Conservation (phyloP, 2,888 invertebrate genomes). For the Monochamus alternatus region DNA sequence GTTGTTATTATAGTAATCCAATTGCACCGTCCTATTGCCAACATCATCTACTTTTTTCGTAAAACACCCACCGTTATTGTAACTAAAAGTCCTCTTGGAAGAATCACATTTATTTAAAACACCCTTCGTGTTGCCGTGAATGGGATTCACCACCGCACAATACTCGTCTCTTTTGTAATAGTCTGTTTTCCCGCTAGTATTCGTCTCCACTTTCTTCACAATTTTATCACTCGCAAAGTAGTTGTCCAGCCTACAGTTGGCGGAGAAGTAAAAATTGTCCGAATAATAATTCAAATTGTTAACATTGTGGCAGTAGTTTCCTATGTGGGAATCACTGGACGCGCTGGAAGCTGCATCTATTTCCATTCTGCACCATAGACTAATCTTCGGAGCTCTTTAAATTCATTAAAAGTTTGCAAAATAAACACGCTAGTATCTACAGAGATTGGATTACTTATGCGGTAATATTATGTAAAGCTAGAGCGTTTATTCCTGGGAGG, state of each 20-base stretch:
- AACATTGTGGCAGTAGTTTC: slow-evolving; percentile 55
- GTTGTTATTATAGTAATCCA: slow-evolving; percentile 64
- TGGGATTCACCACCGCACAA: slow-evolving; percentile 33
- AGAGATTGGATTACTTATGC: slow-evolving; percentile 50
- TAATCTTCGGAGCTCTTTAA: slow-evolving; percentile 3
- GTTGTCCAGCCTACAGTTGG: slow-evolving; percentile 63
- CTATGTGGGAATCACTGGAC: slow-evolving; percentile 66
- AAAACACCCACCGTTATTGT: slow-evolving; percentile 43
- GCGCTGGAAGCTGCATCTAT: slow-evolving; percentile 62
- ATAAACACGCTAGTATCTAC: slow-evolving; percentile 41
- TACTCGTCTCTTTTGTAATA: slow-evolving; percentile 56
- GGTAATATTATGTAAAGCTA: slow-evolving; percentile 52
- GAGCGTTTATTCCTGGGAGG: slow-evolving; percentile 49
- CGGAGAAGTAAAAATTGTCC: slow-evolving; percentile 63
- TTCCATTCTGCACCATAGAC: slow-evolving; percentile 49
- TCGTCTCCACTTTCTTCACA: slow-evolving; percentile 51
- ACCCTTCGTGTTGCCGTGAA: slow-evolving; percentile 45
- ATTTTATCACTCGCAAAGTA: slow-evolving; percentile 60
- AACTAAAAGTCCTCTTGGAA: slow-evolving; percentile 40
- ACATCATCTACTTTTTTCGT: slow-evolving; percentile 44
- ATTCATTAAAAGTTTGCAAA: slow-evolving; percentile 40
- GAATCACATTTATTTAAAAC: slow-evolving; percentile 45
- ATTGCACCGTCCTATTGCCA: slow-evolving; percentile 47
- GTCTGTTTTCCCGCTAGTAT: slow-evolving; percentile 54
- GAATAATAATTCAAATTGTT: slow-evolving; percentile 64